Percentiles rank a stretch among this genome's conserved stretches.
These are phyloP conservation scores for Muntiacus reevesi DNA, from an alignment of 2,113 vertebrate species.

Conservation along the genomic window DNA sequence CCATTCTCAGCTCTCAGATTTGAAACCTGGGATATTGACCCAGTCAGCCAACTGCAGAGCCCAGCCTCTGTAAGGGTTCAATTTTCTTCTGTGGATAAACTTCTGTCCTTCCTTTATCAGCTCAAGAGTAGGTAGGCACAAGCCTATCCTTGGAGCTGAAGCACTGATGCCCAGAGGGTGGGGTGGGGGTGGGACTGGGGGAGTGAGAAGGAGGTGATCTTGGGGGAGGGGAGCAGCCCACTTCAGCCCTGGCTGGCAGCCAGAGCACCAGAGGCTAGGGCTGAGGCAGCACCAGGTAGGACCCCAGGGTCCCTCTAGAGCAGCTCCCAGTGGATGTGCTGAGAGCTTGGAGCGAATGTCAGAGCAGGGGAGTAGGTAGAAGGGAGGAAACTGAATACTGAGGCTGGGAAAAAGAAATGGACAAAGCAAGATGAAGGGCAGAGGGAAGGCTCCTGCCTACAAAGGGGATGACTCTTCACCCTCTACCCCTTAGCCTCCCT, in stretches of 20 bases:
- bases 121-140: background rate
- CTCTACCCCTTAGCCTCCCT: conserved; percentile 59
- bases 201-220: background rate
- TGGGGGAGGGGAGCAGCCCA: background rate
- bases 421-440: background rate
- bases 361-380: background rate
- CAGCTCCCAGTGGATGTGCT: background rate
- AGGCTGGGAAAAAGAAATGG: background rate
- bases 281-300: background rate
- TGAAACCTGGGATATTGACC: background rate
- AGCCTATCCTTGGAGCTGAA: background rate
- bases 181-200: background rate
- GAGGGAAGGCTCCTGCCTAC: conserved; percentile 75
- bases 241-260: background rate
- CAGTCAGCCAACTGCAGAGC: background rate
- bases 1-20: background rate
- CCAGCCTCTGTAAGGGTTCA: background rate
- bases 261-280: background rate
- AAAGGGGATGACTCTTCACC: conserved; percentile 92
- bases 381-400: background rate
- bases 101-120: background rate
- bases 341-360: background rate
- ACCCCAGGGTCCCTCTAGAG: background rate
- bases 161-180: background rate
- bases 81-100: background rate